Base-by-base conservation (phyloP, 2,888 invertebrate species). In the Hirtodrosophila confusa region DNA sequence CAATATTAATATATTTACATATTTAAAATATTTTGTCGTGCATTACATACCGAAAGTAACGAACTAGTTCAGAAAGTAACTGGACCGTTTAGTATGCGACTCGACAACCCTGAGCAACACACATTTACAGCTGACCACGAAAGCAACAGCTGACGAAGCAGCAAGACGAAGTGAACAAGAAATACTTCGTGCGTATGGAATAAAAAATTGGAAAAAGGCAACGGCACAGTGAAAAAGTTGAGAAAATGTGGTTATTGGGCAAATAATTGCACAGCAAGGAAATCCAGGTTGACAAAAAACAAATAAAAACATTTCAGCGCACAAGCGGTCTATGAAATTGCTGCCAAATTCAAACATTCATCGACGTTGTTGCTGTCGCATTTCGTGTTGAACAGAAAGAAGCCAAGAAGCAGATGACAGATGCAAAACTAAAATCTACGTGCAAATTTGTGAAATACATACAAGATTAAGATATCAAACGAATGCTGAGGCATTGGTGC, bases 131-230 rank as follows among this genome's bases (percentile, higher is more conserved):
- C 75, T 75, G 75, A 75, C 75, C 40, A 75, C 74, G 67, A 75
- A 71, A 69, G 76, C 72, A 75, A 75, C 75, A 75, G 75, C 75
- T 75, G 75, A 75, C 75, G 76, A 75, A 64, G 62, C 67, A 71
- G 75, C 75, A 75, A 56, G 54, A 71, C 72, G 75, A 73, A 73
- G 51, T 60, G 76, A 75, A 39, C 50, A 76, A 76, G 72, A 50
- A 71, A 71, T 53, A 72, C 76, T 75, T 75, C 75, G 75, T 76
- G 72, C 75, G 76, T 75, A 71, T 71, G 71, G 72, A 75, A 75
- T 58, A 72, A 69, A 75, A 75, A 75, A 79, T 72, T 80, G 73
- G 80, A 65, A 75, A 75, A 75, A 75, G 56, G 55, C 75, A 75
- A 69, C 63, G 49, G 69, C 69, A 61, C 60, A 57, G 78, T 75